Evolutionary conservation across 30 jellyfish, hydroid and myxozoan species (phyloP), one percentile per base, ranked within the genome.

Genomic region (Mastigias papua): DNA sequence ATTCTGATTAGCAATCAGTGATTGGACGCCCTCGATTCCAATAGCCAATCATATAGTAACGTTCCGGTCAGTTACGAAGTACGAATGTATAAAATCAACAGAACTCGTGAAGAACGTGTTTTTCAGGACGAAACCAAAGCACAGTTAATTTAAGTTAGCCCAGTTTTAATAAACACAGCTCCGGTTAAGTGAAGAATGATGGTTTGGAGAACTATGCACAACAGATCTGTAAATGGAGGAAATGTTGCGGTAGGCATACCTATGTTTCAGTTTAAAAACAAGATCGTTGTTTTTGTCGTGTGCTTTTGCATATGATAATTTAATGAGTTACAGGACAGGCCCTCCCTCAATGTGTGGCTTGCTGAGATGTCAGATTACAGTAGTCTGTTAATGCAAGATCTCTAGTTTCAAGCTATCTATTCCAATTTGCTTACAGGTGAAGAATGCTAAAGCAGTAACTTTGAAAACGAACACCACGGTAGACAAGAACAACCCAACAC

Each of bases 61-160:
- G 1, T 29, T 33, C 27, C 73, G 11, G 19, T 29, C 94, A 77
- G 94, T 85, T 72, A 64, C 88, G 88, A 85, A 85, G 88, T 85
- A 73, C 66, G 73, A 85, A 85, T 70, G 61, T 76, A 57, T 69
- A 83, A 85, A 72, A 73, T 73, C 88, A 61, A 46, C n/a, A 60
- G 87, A 85, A 80, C 90, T 22, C 69, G 67, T 11, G 67, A 54
- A 25, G 67, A 54, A 54, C 67, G 67, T 54, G 67, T 10, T 54
- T 54, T 10, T 10, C 27, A 54, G 27, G 25, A 11, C 7, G 67
- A 54, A 54, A 19, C 27, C 67, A 54, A 54, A 16, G 60, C 60
- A 6, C 67, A 2, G 67, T 11, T 54, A 7, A n/a, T n/a, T n/a
- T n/a, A n/a, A n/a, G n/a, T n/a, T n/a, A n/a, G n/a, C n/a, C n/a